A percentile compares a stretch with the other conserved stretches of the same genome.
Evolutionary conservation across 2,113 vertebrate species (phyloP).

Genomic region (Gymnorhina tibicen): DNA sequence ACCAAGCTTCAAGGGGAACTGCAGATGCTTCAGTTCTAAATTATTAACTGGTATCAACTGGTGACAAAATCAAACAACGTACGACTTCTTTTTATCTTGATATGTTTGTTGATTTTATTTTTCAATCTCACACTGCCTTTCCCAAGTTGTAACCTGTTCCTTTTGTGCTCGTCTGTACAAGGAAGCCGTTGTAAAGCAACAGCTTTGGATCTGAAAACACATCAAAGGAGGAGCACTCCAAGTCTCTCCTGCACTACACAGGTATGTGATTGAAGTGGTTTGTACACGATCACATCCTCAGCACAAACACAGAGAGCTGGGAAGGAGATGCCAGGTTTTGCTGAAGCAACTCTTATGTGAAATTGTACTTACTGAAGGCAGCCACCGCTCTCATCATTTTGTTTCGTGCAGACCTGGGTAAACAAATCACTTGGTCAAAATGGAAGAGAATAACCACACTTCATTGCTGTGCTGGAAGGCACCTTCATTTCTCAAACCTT

Average conservation of each 20-base stretch:
- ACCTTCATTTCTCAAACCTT: background rate
- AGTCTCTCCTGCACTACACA: background rate
- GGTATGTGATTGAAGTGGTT: background rate
- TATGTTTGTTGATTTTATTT: background rate
- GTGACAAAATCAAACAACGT: background rate
- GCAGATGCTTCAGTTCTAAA: background rate
- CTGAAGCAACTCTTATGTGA: background rate
- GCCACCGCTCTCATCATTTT: constrained; percentile 79
- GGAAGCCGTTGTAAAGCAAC: background rate
- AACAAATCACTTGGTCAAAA: constrained; percentile 4
- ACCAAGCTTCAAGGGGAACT: background rate
- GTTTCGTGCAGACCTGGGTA: constrained; percentile 71
- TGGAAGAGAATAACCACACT: background rate
- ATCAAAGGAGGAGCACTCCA: background rate
- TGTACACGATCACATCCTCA: background rate
- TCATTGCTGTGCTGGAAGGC: background rate
- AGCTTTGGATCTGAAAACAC: background rate
- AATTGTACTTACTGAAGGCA: constrained; percentile 87
- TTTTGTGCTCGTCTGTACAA: background rate
- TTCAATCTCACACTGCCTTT: background rate
- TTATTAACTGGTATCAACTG: background rate
- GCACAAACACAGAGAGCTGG: background rate
- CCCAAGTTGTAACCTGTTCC: background rate
- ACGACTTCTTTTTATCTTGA: background rate
- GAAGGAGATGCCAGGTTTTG: background rate